Conservation (phyloP, 2,888 invertebrate genomes). For the Hypomecis atomaria region DNA sequence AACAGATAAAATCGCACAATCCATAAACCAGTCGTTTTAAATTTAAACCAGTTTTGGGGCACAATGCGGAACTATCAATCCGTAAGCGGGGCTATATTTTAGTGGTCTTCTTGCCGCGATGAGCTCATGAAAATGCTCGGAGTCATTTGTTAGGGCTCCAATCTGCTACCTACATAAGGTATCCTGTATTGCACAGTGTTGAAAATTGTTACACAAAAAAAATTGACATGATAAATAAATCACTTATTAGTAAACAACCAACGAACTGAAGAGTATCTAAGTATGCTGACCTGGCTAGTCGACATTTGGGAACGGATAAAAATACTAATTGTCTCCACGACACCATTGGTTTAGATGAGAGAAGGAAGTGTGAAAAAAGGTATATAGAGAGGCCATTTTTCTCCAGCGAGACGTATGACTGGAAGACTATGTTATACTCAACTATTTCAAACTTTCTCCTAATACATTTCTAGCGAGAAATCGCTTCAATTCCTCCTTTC, state of each 20-base stretch:
- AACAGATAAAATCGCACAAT: conserved; percentile 23
- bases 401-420: too few relatives aligned
- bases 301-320: too few relatives aligned
- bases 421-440: too few relatives aligned
- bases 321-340: too few relatives aligned
- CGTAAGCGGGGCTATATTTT: conserved; percentile 42
- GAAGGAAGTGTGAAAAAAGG: too few relatives aligned
- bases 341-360: too few relatives aligned
- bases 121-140: conserved; percentile 42
- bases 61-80: conserved; percentile 41
- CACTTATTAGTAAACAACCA: too few relatives aligned
- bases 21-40: conserved; percentile 36
- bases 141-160: conserved; percentile 56
- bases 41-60: conserved; percentile 34
- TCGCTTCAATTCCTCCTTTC: not conserved
- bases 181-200: conserved; percentile 43
- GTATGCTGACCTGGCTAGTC: too few relatives aligned
- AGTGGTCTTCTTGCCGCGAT: conserved; percentile 40
- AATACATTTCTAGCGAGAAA: not conserved
- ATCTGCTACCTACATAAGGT: conserved; percentile 47
- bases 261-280: too few relatives aligned
- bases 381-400: too few relatives aligned
- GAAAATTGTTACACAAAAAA: not conserved
- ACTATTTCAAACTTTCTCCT: not conserved
- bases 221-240: too few relatives aligned